Evolutionary conservation across 2,113 vertebrate species (phyloP).

Genomic region (Xiphias gladius): DNA sequence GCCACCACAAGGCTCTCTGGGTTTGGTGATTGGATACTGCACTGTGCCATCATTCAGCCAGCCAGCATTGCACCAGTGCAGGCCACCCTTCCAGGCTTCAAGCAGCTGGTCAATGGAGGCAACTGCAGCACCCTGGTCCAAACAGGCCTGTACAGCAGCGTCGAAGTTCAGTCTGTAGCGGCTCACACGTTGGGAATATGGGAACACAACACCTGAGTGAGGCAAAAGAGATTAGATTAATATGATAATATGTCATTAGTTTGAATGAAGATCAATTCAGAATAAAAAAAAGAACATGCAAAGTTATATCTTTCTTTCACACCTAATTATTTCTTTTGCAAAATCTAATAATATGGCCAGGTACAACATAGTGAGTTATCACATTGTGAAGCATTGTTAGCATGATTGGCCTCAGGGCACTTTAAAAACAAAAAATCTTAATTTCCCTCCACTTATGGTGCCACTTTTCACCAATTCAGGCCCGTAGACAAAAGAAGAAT

Average conservation of each 20-base stretch:
- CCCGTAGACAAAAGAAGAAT: slow-evolving; percentile 1
- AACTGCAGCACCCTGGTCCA: slow-evolving; percentile 87
- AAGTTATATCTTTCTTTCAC: too few species aligned
- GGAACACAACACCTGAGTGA: slow-evolving; percentile 91
- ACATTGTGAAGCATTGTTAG: not conserved
- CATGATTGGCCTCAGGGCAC: not conserved
- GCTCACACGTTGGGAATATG: slow-evolving; percentile 88
- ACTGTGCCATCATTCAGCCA: slow-evolving; percentile 95
- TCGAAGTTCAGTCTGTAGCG: slow-evolving; percentile 94
- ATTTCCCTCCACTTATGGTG: not conserved
- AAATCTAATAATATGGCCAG: not conserved
- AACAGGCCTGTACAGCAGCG: slow-evolving; percentile 87
- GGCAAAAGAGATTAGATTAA: slow-evolving; percentile 25
- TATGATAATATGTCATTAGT: not conserved
- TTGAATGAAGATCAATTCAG: not conserved
- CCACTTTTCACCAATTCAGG: not conserved
- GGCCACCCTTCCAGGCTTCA: slow-evolving; percentile 88
- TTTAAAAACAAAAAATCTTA: not conserved
- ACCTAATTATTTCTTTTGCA: not conserved
- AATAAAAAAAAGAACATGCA: too few species aligned
- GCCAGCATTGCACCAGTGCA: slow-evolving; percentile 98
- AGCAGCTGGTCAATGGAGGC: slow-evolving; percentile 92
- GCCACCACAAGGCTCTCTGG: slow-evolving; percentile 92
- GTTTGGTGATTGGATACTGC: slow-evolving; percentile 94
- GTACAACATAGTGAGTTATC: too few species aligned